Percentiles rank a stretch among this genome's conserved stretches.
phyloP scores from a whole-genome alignment of 2,797 vertebrate genomes.

The Acipenser ruthenus region DNA sequence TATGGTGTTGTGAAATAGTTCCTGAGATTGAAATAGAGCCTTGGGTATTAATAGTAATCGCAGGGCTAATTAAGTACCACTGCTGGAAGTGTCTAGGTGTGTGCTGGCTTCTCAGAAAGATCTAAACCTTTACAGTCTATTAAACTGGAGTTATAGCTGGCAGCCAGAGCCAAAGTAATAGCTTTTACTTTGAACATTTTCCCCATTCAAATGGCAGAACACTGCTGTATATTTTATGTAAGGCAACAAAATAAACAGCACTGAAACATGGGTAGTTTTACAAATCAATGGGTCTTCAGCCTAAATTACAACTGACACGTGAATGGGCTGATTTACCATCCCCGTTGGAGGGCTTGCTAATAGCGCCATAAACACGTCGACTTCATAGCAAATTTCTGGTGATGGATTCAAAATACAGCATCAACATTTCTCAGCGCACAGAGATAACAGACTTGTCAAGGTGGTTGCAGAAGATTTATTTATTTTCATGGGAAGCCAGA shows the following conservation, averaged over 20 bases:
- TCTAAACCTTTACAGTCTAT: neutral
- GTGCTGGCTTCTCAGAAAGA: neutral
- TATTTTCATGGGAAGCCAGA: neutral
- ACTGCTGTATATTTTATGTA: constrained; percentile 14
- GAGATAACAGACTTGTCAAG: constrained; percentile 2
- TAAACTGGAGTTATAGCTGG: neutral
- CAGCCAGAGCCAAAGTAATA: neutral
- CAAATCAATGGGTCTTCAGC: constrained; percentile 46
- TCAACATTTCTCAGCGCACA: neutral
- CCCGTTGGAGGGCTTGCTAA: constrained; percentile 33
- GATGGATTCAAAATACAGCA: constrained; percentile 20
- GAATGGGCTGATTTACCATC: constrained; percentile 42
- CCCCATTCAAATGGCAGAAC: constrained; percentile 7
- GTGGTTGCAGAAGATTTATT: constrained; percentile 1
- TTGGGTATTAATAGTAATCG: constrained; percentile 11
- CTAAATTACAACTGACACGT: constrained; percentile 51
- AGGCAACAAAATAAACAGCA: constrained; percentile 15
- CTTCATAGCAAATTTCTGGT: constrained; percentile 37
- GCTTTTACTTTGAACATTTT: neutral
- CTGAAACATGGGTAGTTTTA: constrained; percentile 29
- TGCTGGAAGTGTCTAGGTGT: neutral
- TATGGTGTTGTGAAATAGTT: neutral
- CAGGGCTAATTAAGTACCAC: neutral
- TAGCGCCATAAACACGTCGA: constrained; percentile 32
- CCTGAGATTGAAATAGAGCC: constrained; percentile 8